These are phyloP conservation scores for Pteropus alecto DNA, from an alignment of 2,113 vertebrate species.

Conservation along the genomic window DNA sequence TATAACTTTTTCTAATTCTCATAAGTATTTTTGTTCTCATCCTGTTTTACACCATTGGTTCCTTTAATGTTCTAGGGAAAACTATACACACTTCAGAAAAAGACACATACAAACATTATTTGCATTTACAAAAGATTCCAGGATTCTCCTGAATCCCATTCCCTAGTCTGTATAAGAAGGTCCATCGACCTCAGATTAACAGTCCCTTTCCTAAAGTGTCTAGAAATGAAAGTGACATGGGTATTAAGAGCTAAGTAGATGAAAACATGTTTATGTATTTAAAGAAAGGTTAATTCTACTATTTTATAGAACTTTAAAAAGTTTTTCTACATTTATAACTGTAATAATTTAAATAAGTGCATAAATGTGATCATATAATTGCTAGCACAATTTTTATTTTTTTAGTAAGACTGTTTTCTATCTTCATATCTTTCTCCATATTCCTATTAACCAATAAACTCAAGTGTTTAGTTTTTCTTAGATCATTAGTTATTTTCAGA, in stretches of 20 bases:
- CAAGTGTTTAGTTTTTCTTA: neutral
- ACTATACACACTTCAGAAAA: neutral
- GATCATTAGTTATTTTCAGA: neutral
- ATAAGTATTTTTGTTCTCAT: neutral
- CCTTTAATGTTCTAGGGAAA: neutral
- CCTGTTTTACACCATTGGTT: neutral
- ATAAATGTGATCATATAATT: neutral
- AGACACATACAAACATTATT: neutral
- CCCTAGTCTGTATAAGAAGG: neutral
- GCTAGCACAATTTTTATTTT: neutral
- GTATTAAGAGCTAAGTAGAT: neutral
- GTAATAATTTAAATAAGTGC: neutral
- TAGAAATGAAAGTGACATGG: neutral
- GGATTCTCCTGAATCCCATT: neutral
- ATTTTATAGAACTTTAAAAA: neutral
- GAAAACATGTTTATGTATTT: neutral
- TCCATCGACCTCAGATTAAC: neutral
- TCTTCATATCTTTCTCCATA: neutral
- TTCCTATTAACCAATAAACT: neutral
- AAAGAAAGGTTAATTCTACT: neutral
- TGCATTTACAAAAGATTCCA: neutral
- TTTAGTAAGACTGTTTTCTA: neutral
- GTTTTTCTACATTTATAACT: neutral
- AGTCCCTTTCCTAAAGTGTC: neutral
- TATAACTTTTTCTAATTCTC: neutral